Evolutionary conservation across 2,888 invertebrate genomes (phyloP).

Genomic region (Slavum lentiscoides): DNA sequence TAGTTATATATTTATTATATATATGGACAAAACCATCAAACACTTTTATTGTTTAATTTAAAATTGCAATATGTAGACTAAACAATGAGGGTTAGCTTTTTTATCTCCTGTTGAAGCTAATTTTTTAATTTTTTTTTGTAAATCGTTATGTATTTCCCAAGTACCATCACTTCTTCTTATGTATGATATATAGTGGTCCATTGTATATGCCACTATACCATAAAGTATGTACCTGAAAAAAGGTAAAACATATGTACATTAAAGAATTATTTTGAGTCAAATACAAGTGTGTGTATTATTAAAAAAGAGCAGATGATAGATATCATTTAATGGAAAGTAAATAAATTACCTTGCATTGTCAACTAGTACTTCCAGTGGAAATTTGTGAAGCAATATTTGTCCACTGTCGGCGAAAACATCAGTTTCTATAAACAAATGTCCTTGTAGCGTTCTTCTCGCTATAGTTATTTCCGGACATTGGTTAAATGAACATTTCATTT

Average conservation of each 20-base stretch:
- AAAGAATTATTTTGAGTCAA: too few species aligned
- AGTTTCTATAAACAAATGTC: conserved; percentile 1
- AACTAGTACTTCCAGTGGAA: background rate
- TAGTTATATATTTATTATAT: too few species aligned
- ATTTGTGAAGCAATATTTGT: background rate
- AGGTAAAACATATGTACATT: too few species aligned
- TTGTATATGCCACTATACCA: background rate
- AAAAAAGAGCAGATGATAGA: too few species aligned
- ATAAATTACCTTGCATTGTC: background rate
- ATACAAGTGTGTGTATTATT: too few species aligned
- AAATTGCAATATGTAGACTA: background rate
- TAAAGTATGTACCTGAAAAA: background rate
- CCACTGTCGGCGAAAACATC: background rate
- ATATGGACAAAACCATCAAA: too few species aligned
- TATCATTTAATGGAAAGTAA: background rate
- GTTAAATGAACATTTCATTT: background rate
- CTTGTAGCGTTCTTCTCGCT: background rate
- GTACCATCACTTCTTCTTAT: background rate
- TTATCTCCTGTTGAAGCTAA: background rate
- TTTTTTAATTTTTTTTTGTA: conserved; percentile 1
- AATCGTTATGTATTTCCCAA: background rate
- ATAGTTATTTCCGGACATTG: background rate
- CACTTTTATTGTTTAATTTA: background rate
- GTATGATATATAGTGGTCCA: background rate
- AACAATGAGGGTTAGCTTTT: background rate